Base-by-base conservation (phyloP, 2,113 vertebrate genomes). In the Dolichallabes microphthalmus region DNA sequence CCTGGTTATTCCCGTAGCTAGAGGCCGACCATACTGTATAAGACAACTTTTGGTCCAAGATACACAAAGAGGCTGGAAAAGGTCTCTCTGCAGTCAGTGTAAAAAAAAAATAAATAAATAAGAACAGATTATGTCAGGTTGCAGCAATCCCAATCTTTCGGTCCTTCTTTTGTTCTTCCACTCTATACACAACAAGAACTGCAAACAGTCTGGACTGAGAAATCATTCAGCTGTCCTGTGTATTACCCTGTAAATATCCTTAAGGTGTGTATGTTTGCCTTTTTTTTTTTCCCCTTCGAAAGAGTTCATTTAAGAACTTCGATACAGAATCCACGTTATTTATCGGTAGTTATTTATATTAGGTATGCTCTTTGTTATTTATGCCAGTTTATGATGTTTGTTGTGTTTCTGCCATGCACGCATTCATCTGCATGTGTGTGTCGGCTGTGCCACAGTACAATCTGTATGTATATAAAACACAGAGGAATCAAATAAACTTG, bases 331-430 rank as follows among this genome's bases (percentile, higher is more conserved):
- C 61, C 66, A 52, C 35, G 88, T 93, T 94, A 93, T 94, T 94
- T 94, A 95, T 93, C 92, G 85, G 81, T 88, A 75, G 83, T 90
- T 95, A 94, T 95, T 94, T 95, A 94, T 94, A 90, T 89, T 90
- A 93, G 86, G 90, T 86, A 87, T 58, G 76, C 63, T 69, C 12
- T 73, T 77, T 76, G 83, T 87, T 92, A 93, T 88, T 78, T 89
- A 91, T 60, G 84, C 53, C 88, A 39, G 88, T 84, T 89, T 91
- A 89, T 80, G 87, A 84, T 83, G 82, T 86, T 80, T 52, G 71
- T 71, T 85, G 86, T 76, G 78, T 80, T 78, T 81, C 83, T 71
- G 86, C 86, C 52, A 85, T 82, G 75, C 85, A 74, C 82, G 86
- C 63, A 10, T 55, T 20, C 27, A 22, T 83, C 86, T n/a, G 71